Evolutionary conservation across 2,888 invertebrate genomes (phyloP), one percentile per base, ranked within the genome.

Genomic region (Acanthosepion lycidas): DNA sequence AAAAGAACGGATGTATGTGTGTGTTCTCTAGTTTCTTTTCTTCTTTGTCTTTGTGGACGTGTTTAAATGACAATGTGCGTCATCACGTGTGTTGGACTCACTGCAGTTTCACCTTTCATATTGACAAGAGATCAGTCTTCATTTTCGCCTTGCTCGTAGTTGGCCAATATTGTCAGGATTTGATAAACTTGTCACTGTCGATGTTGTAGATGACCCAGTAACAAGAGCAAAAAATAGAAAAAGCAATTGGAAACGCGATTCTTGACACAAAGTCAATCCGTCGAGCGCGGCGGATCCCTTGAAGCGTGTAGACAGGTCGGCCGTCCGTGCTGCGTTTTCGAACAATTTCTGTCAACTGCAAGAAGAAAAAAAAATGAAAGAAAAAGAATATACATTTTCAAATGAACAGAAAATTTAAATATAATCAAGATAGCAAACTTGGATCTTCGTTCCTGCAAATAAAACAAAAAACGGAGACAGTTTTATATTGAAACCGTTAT

Each of bases 231-330:
- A 96, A 96, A 20, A 95, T 28, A 12, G 95, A 28, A 94, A 96
- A 96, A 0, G 95, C 94, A 0, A 95, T 53, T 20, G 96, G 96
- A 91, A 96, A 96, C 0, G 95, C n/a, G 9, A 96, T 93, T n/a
- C 96, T 92, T 12, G 96, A 96, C 28, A 96, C 91, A 91, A 95
- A 95, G 95, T 96, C 96, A 18, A 96, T 95, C 51, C 53, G 94
- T 64, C 95, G 94, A 23, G 96, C 96, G 49, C 94, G 64, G 53
- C 92, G 94, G 55, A 33, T 91, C 48, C 33, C 94, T 92, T 94
- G 59, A 26, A 48, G 64, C 26, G 28, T 49, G 49, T 33, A 51
- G 23, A 92, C 12, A 28, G 49, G 5, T 49, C 48, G 49, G 12
- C 49, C 92, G 6, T 49, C 28, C 6, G 18, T 49, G n/a, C 9